These are phyloP conservation scores for Tupaia chinensis DNA, from an alignment of 2,113 vertebrate species.

Conservation along the genomic window DNA sequence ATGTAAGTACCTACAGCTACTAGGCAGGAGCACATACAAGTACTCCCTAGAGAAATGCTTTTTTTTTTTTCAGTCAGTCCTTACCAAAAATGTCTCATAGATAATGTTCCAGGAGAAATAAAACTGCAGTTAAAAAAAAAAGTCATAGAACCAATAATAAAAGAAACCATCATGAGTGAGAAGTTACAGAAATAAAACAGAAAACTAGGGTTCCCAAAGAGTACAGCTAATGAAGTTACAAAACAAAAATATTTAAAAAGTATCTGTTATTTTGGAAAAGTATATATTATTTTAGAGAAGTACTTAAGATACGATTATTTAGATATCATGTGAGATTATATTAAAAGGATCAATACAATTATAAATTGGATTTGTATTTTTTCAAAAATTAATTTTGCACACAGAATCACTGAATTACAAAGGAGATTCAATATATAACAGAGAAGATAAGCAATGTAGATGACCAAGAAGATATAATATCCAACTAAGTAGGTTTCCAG, in stretches of 20 bases:
- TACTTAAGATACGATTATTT: not conserved
- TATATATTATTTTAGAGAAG: not conserved
- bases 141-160: not conserved
- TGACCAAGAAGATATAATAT: not conserved
- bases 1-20: constrained; percentile 59
- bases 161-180: not conserved
- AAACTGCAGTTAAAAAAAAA: constrained; percentile 39
- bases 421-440: not conserved
- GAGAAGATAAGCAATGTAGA: not conserved
- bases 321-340: not conserved
- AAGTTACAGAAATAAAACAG: not conserved
- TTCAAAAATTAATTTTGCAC: not conserved
- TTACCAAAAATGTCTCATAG: not conserved
- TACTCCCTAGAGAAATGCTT: constrained; percentile 53
- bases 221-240: not conserved
- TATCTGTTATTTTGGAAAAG: not conserved
- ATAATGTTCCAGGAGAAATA: constrained; percentile 58
- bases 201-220: not conserved
- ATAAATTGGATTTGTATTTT: not conserved
- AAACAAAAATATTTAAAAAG: not conserved
- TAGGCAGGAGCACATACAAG: constrained; percentile 58
- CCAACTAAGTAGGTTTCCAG: not conserved
- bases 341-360: not conserved
- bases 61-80: not conserved
- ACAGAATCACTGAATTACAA: not conserved